phyloP scores from a whole-genome alignment of 2,888 invertebrate genomes.

The Timema podura region DNA sequence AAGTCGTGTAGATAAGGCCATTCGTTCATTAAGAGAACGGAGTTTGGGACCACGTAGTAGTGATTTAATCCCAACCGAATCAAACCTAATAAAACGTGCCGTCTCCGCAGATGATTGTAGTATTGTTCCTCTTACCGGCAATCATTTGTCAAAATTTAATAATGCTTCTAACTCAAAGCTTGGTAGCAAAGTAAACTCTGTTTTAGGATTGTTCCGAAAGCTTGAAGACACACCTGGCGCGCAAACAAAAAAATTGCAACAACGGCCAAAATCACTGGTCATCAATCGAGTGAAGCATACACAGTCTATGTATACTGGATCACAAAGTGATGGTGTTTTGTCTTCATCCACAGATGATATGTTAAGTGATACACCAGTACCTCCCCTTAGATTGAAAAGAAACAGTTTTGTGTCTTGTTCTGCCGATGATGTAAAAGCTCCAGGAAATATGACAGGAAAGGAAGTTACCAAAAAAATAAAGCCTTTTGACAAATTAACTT shows the following conservation, averaged over 20 bases:
- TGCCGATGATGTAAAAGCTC: background rate
- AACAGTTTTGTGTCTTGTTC: background rate
- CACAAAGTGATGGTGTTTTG: slow-evolving; percentile 36
- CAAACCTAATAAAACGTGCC: slow-evolving; percentile 64
- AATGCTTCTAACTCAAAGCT: slow-evolving; percentile 35
- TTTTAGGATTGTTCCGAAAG: slow-evolving; percentile 72
- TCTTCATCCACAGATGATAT: slow-evolving; percentile 25
- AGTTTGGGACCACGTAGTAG: slow-evolving; percentile 37
- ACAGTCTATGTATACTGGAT: slow-evolving; percentile 37
- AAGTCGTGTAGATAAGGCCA: slow-evolving; percentile 44
- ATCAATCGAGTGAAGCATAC: slow-evolving; percentile 30
- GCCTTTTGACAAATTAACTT: background rate
- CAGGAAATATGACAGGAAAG: background rate
- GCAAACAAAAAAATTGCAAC: slow-evolving; percentile 22
- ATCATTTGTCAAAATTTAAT: slow-evolving; percentile 49
- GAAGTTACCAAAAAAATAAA: background rate
- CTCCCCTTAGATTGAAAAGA: slow-evolving; percentile 8
- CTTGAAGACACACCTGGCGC: slow-evolving; percentile 36
- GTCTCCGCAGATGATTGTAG: slow-evolving; percentile 59
- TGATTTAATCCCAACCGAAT: slow-evolving; percentile 55
- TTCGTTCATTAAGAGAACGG: slow-evolving; percentile 37
- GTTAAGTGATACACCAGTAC: background rate
- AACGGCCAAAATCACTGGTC: slow-evolving; percentile 5
- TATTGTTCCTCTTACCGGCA: background rate
- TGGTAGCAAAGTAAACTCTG: slow-evolving; percentile 64